Evolutionary conservation across 2,888 invertebrate genomes (phyloP), one percentile per base, ranked within the genome.

Genomic region (Tenthredo notha): DNA sequence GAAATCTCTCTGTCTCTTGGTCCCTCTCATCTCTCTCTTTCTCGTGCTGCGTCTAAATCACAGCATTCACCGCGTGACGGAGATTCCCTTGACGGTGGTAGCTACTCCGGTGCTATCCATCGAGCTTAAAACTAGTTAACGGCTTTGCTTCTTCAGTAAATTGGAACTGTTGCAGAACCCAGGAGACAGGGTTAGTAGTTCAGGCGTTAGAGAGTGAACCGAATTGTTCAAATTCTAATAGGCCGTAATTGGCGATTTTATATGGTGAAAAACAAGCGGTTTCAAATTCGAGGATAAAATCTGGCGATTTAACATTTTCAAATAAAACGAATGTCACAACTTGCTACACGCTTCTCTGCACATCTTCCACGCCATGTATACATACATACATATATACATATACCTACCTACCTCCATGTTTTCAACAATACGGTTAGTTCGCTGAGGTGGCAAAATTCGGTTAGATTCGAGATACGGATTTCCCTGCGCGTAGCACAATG

Each of bases 71-170:
- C 77, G 77, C 43, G 77, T 77, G 85, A 86, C 86, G 84, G 86
- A 86, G 70, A 86, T 83, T 70, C 65, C 67, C 65, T 80, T n/a
- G 65, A 83, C 67, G 43, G 47, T 67, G 67, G 67, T 47, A 29
- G 43, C 29, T 75, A 75, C 33, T 70, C 87, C 88, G 85, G 86
- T 86, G 87, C 89, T 90, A 90, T 92, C 90, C 89, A 90, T 91
- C 90, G 90, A 88, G 91, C 91, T 92, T 92, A 91, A 91, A 91
- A 91, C 90, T 90, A 89, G 90, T 92, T 92, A 92, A 92, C 89
- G 91, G 89, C 88, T 87, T 86, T 86, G 87, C 87, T 86, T 88
- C 90, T 90, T 89, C 61, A 89, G 92, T 92, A 91, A 92, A 92
- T 92, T 91, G 91, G 91, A 86, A 90, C 90, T 85, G 87, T 87